A percentile compares a stretch with the other conserved stretches of the same genome.
These are phyloP conservation scores for Leptosomus discolor DNA, from an alignment of 2,113 vertebrate genomes.

Conservation along the genomic window DNA sequence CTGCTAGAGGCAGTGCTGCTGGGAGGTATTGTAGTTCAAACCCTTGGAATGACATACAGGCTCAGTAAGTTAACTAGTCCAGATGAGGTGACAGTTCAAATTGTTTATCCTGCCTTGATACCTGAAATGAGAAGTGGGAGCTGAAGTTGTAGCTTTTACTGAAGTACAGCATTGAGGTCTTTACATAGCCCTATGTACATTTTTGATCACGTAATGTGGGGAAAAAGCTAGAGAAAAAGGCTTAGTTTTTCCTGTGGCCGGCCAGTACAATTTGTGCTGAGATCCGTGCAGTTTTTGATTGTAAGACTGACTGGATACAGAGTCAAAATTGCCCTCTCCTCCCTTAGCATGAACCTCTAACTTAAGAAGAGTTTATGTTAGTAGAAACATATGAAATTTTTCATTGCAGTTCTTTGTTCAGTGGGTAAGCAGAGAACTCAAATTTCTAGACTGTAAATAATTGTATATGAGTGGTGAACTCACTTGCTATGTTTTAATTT, in stretches of 20 bases:
- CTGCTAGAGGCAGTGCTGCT: background rate
- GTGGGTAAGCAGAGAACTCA: background rate
- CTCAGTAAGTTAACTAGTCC: background rate
- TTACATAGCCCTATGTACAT: fast-evolving
- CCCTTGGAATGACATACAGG: no score
- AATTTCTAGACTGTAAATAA: background rate
- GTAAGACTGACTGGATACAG: background rate
- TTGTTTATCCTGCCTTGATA: background rate
- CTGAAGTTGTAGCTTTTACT: background rate
- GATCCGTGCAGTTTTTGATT: background rate
- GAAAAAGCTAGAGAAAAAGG: background rate
- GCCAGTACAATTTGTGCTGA: background rate
- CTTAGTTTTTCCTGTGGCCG: background rate
- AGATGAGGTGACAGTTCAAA: background rate
- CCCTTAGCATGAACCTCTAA: background rate
- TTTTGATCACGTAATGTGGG: background rate
- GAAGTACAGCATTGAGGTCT: background rate
- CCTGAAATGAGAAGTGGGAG: background rate
- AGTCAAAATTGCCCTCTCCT: background rate
- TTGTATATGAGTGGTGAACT: background rate
- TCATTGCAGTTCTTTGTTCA: background rate
- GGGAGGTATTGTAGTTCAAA: background rate
- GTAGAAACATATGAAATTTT: background rate
- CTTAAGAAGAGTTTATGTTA: background rate
- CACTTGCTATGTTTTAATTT: background rate